Conservation (phyloP, 2,113 vertebrate species). For the Otocyon megalotis region DNA sequence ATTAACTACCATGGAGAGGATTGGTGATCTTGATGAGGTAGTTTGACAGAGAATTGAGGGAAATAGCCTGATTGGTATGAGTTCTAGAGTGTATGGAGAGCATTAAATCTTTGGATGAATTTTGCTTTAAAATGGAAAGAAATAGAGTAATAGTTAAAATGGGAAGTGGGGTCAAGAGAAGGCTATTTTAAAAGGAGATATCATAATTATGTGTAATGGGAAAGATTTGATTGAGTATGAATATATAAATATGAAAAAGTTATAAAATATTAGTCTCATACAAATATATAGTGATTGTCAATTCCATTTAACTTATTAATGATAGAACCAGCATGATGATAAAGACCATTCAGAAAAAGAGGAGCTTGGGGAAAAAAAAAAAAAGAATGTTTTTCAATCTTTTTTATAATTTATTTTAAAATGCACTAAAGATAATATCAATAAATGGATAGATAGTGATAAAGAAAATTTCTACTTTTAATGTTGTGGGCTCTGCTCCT, state of each 20-base stretch:
- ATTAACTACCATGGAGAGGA: background rate
- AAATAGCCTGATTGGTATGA: background rate
- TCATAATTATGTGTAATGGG: background rate
- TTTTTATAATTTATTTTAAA: conserved; percentile 17
- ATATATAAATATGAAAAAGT: background rate
- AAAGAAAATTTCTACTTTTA: background rate
- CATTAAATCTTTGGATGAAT: background rate
- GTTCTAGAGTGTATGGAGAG: background rate
- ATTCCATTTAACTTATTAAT: background rate
- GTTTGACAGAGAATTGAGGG: background rate
- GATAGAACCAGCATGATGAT: background rate
- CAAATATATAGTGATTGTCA: background rate
- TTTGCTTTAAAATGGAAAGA: background rate
- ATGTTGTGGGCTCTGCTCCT: background rate
- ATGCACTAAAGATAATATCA: background rate
- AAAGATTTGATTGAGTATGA: background rate
- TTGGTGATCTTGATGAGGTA: background rate
- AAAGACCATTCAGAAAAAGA: background rate
- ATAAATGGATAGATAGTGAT: background rate
- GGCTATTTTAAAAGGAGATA: background rate
- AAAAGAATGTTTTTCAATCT: background rate
- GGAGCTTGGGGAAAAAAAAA: background rate
- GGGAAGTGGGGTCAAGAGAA: background rate
- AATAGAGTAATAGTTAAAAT: background rate
- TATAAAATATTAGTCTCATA: background rate